Conservation (phyloP, 2,113 vertebrate genomes). For the Nothocercus nigrocapillus region DNA sequence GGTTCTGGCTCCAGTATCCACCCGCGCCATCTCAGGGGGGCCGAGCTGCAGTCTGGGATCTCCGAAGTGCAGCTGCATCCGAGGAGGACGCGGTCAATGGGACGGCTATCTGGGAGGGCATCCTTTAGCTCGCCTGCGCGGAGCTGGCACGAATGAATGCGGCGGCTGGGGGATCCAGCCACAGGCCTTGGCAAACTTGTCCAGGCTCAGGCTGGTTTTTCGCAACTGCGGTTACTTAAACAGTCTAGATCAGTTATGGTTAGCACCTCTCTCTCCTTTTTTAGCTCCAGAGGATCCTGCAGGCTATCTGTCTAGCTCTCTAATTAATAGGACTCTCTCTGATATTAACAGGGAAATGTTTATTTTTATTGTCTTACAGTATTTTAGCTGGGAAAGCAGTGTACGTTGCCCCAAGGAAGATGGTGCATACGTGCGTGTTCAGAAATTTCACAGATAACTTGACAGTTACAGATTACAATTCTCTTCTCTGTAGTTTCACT, state of each 20-base stretch:
- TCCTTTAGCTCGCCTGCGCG: neutral
- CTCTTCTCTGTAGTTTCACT: neutral
- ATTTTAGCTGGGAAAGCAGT: neutral
- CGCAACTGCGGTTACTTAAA: neutral
- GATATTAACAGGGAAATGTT: neutral
- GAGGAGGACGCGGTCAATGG: neutral
- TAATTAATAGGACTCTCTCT: neutral
- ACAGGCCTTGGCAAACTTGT: neutral
- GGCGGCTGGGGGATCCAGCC: neutral
- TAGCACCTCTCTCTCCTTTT: neutral
- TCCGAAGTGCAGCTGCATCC: neutral
- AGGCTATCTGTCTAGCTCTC: neutral
- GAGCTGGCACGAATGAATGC: accelerated
- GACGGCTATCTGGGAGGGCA: neutral
- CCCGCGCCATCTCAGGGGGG: neutral
- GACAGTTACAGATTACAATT: neutral
- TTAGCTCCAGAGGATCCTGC: neutral
- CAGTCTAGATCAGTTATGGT: neutral
- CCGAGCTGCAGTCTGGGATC: neutral
- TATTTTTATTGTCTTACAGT: neutral
- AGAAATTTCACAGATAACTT: neutral
- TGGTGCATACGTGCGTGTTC: neutral
- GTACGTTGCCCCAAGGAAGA: neutral
- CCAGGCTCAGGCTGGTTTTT: neutral
- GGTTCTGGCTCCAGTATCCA: neutral